Conservation (phyloP, 2,113 vertebrate genomes). For the Ophiodon elongatus region DNA sequence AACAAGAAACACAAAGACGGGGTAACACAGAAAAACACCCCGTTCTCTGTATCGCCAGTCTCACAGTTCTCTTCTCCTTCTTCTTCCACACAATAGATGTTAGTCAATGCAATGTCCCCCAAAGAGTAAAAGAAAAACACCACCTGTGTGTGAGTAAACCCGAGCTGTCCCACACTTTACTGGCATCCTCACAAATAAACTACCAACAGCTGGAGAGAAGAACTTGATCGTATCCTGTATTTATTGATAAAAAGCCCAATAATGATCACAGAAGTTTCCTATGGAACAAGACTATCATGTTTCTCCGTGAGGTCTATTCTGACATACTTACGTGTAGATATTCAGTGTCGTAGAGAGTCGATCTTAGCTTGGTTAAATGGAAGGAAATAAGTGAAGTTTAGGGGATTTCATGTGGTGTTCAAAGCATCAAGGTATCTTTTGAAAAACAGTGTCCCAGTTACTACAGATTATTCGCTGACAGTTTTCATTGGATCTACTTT, state of each 20-base stretch:
- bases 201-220: neutral
- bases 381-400: neutral
- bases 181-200: neutral
- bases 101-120: neutral
- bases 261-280: neutral
- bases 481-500: conserved; percentile 14
- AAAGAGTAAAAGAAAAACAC: neutral
- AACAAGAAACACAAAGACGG: neutral
- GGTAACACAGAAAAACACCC: neutral
- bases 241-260: neutral
- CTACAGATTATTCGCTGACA: neutral
- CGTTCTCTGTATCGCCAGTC: neutral
- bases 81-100: neutral
- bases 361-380: neutral
- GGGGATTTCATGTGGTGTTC: neutral
- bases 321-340: neutral
- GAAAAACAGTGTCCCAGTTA: conserved; percentile 1
- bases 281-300: neutral
- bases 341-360: neutral
- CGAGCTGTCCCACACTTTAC: neutral
- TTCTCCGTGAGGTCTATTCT: neutral
- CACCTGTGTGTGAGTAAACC: neutral
- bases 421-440: neutral
- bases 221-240: neutral
- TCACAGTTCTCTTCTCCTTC: neutral